Evolutionary conservation across 2,888 invertebrate genomes (phyloP).

Genomic region (Sesamia inferens): DNA sequence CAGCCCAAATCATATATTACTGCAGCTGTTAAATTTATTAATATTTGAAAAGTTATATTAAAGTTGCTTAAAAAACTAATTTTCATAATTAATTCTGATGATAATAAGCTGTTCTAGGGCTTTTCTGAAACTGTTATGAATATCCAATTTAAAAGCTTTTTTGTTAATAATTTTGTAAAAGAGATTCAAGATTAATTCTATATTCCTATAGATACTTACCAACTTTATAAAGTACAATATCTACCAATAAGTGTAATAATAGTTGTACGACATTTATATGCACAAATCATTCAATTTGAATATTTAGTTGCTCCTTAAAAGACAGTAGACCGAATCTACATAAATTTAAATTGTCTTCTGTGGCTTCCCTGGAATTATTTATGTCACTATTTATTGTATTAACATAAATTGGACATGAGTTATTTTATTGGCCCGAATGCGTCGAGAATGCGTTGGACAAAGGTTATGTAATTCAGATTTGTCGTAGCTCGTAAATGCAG

Average conservation of each 20-base stretch:
- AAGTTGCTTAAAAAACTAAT: not conserved
- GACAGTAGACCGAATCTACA: constrained; percentile 78
- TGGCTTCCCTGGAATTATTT: constrained; percentile 84
- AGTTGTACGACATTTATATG: constrained; percentile 52
- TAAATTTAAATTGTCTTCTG: constrained; percentile 88
- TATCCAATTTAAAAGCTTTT: not conserved
- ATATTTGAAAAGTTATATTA: not conserved
- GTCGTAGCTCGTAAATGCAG: constrained; percentile 87
- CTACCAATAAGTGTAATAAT: constrained; percentile 42
- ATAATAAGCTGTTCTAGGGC: not conserved
- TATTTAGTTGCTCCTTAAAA: constrained; percentile 70
- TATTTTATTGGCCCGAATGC: constrained; percentile 88
- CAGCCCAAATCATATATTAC: not conserved
- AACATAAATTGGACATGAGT: constrained; percentile 90
- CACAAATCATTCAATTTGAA: constrained; percentile 82
- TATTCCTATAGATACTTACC: not conserved
- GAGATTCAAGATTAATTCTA: constrained; percentile 22
- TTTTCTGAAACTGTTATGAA: not conserved
- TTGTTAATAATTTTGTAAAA: not conserved
- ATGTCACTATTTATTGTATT: constrained; percentile 90
- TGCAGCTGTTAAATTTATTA: not conserved
- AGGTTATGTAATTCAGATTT: constrained; percentile 88
- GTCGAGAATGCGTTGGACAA: constrained; percentile 83
- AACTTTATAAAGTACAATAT: constrained; percentile 33
- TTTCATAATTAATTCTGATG: not conserved